phyloP scores from a whole-genome alignment of 2,888 invertebrate species.

The Hydrotaea diabolus region DNA sequence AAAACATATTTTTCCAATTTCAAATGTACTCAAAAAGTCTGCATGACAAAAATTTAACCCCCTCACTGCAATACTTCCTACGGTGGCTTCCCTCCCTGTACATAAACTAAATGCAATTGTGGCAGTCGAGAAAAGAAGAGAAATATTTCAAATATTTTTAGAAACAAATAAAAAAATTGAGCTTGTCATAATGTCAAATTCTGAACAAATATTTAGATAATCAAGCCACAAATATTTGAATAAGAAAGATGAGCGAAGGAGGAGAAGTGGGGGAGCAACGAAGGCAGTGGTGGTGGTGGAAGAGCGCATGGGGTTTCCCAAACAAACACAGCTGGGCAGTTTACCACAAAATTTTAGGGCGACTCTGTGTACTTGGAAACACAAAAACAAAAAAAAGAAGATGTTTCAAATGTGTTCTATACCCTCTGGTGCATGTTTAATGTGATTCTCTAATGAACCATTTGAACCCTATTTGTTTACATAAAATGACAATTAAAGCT shows the following conservation, averaged over 20 bases:
- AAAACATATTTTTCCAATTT: conserved; percentile 43
- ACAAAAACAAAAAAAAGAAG: background rate
- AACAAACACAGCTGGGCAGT: conserved; percentile 55
- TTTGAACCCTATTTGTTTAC: conserved; percentile 50
- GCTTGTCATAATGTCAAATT: conserved; percentile 22
- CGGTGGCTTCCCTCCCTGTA: background rate
- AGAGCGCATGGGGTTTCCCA: background rate
- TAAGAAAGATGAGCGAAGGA: background rate
- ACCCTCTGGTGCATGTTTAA: too few relatives aligned
- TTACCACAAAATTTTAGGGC: conserved; percentile 35
- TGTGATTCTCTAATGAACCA: conserved; percentile 25
- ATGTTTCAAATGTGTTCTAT: background rate
- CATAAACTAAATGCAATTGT: background rate
- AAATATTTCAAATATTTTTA: background rate
- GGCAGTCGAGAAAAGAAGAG: background rate
- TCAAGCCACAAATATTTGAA: background rate
- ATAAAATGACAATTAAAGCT: conserved; percentile 64
- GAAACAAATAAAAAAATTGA: background rate
- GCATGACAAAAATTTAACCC: background rate
- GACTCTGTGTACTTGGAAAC: background rate
- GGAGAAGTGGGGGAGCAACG: background rate
- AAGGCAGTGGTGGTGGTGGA: background rate
- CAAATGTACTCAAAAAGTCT: background rate
- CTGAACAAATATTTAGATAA: conserved; percentile 32
- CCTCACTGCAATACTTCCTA: background rate